phyloP scores from a whole-genome alignment of 2,888 invertebrate genomes.

The Ophonus ardosiacus region DNA sequence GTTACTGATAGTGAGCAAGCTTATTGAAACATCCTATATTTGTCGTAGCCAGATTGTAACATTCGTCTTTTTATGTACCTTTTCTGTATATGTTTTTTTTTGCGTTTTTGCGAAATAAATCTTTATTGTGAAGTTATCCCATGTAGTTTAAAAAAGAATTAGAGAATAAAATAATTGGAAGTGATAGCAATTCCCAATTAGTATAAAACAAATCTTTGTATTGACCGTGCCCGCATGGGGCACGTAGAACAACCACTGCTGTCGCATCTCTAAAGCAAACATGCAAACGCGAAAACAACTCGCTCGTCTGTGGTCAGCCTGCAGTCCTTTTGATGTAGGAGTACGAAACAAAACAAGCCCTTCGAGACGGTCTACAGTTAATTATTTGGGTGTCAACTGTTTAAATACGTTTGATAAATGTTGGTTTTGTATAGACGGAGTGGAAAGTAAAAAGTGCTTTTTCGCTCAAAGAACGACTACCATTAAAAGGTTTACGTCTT shows the following conservation, averaged over 20 bases:
- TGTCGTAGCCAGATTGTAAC: too few relatives aligned
- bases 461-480: neutral
- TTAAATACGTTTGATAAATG: slow-evolving; percentile 51
- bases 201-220: slow-evolving; percentile 33
- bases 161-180: neutral
- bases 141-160: too few relatives aligned
- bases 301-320: slow-evolving; percentile 17
- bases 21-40: too few relatives aligned
- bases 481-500: slow-evolving; percentile 51
- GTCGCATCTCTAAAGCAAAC: slow-evolving; percentile 1
- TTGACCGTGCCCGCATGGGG: slow-evolving; percentile 22
- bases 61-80: too few relatives aligned
- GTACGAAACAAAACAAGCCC: slow-evolving; percentile 45
- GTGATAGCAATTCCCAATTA: slow-evolving; percentile 8
- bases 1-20: too few relatives aligned
- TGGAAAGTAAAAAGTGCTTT: neutral
- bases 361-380: slow-evolving; percentile 21
- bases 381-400: slow-evolving; percentile 52
- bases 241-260: neutral
- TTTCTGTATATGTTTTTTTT: too few relatives aligned
- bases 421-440: slow-evolving; percentile 31
- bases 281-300: slow-evolving; percentile 14
- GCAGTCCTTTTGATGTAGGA: slow-evolving; percentile 41
- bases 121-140: too few relatives aligned
- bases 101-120: too few relatives aligned